Conservation (phyloP, 2,113 vertebrate genomes). For the Holacanthus passer region DNA sequence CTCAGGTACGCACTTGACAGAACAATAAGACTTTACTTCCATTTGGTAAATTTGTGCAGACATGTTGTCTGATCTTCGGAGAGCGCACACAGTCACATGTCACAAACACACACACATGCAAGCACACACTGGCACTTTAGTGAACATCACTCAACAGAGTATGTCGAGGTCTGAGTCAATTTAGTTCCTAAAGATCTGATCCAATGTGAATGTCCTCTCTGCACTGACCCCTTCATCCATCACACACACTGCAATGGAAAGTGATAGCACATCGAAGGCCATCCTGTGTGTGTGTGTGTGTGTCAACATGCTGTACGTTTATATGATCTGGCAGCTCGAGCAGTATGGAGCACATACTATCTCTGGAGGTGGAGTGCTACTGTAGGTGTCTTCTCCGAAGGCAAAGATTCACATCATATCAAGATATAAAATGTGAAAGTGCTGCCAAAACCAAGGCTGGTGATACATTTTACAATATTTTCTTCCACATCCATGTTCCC, state of each 20-base stretch:
- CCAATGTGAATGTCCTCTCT: slow-evolving; percentile 52
- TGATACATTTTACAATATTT: not conserved
- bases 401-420: slow-evolving; percentile 16
- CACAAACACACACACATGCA: slow-evolving; percentile 1
- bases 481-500: not conserved
- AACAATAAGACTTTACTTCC: slow-evolving; percentile 12
- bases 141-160: slow-evolving; percentile 10
- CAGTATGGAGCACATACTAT: slow-evolving; percentile 27
- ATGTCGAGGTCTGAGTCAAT: slow-evolving; percentile 24
- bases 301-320: not conserved
- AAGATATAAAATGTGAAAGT: not conserved
- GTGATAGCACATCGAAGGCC: slow-evolving; percentile 41
- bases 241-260: slow-evolving; percentile 39
- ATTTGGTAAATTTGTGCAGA: slow-evolving; percentile 26
- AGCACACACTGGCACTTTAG: not conserved
- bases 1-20: slow-evolving; percentile 6
- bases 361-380: slow-evolving; percentile 15
- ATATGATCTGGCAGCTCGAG: slow-evolving; percentile 55
- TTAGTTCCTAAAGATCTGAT: slow-evolving; percentile 35
- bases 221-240: slow-evolving; percentile 49
- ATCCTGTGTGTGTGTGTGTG: not conserved
- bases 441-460: not conserved
- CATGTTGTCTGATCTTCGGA: not conserved
- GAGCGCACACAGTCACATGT: slow-evolving; percentile 6
- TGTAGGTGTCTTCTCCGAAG: slow-evolving; percentile 35